Evolutionary conservation across 2,888 invertebrate species (phyloP), one percentile per base, ranked within the genome.

Genomic region (Drosophila bunnanda): DNA sequence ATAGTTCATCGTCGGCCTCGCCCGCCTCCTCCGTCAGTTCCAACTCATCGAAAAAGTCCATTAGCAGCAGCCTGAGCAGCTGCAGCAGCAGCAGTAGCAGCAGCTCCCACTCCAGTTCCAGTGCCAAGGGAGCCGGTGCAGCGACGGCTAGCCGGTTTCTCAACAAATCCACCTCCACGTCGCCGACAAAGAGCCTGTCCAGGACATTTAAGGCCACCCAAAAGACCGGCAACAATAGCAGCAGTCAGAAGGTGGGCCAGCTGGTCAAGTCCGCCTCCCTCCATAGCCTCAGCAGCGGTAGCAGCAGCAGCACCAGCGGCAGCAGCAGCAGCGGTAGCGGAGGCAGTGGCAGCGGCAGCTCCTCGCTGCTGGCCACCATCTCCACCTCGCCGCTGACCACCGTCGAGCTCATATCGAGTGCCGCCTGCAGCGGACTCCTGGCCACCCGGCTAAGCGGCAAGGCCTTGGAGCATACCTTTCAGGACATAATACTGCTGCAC

Each of bases 401-500:
- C 53, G 88, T 91, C 41, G 92, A 92, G 88, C 82, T 91, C 46
- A 90, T 91, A 64, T 91, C 91, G 54, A 89, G 90, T 72, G 79
- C 86, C 55, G 85, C 84, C 61, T 92, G 90, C 78, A 92, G 90
- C 88, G 90, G 91, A 77, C 80, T 92, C 62, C 79, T 92, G 77
- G 89, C 91, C 75, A 80, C 91, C 46, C 85, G 89, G 73, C 79
- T 89, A 70, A 88, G 91, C 82, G 91, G 91, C 70, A 92, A 92
- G 79, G 82, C 83, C 80, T 88, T 92, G 78, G 89, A 90, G 82
- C 91, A 90, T 25, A 87, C 90, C 58, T 91, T 91, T 89, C 91
- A 91, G 82, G 91, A 92, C 72, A 90, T 91, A 22, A 92, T 91
- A 76, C 68, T 92, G 77, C 78, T 92, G 84, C 90, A 92, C 85